Base-by-base conservation (phyloP, 2,888 invertebrate species). In the Ichneumon xanthorius region DNA sequence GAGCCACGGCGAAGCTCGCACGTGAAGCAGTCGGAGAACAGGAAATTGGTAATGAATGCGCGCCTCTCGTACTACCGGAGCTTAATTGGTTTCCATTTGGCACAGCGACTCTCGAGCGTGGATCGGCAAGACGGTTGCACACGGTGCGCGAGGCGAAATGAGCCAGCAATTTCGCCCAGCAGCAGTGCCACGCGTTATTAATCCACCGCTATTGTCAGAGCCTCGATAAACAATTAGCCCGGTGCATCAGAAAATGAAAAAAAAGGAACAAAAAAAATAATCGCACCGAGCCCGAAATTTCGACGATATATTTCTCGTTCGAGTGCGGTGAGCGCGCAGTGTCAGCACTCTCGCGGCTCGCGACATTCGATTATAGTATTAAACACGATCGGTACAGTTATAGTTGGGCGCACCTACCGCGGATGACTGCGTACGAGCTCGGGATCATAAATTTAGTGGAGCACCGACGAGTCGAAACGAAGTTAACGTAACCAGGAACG, bases 41-140 rank as follows among this genome's bases (percentile, higher is more conserved):
- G 87, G 87, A 88, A 88, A 90, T 90, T 88, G 88, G 78, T 88
- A 87, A 89, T 89, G 82, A 89, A 90, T 88, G 88, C 88, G 80
- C 82, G 82, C 87, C 40, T 40, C 22, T 81, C 70, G 58, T 63
- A 73, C 45, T 37, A 85, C 76, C 82, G 83, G 61, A 68, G 84
- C 85, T 89, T 89, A 89, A 89, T 90, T 90, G 88, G 86, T 87
- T 84, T 80, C 65, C 79, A 61, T 82, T 87, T 84, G 67, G 48
- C 76, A 72, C 68, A 53, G 61, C 68, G 33, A 76, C 48, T 76
- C 50, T 19, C 50, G 65, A 1, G 50, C 19, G 63, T 33, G 22
- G 33, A 63, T 11, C 14, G 9, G 45, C 14, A 65, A 76, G 65
- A 76, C 65, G 48, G 26, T 9, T 11, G 26, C 22, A 4, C 58